Evolutionary conservation across 2,113 vertebrate species (phyloP), one percentile per base, ranked within the genome.

Genomic region (Oreochromis aureus): DNA sequence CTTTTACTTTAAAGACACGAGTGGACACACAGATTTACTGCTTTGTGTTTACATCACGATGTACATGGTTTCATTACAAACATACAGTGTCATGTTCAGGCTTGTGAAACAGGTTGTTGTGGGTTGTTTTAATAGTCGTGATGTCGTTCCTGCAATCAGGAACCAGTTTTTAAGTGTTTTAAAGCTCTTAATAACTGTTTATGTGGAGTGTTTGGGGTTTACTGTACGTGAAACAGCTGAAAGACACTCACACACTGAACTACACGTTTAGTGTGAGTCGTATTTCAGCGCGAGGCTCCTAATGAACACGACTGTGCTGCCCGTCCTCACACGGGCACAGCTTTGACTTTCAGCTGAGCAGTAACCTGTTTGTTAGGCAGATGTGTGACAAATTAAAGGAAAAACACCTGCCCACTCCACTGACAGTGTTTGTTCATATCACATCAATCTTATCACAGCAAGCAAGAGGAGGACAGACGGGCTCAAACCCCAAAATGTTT

Each of bases 141-240:
- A 30, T 34, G 8, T 34, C 5, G 3, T 12, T 66, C 32, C 32
- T 36, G 34, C 34, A 69, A 22, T n/a, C 61, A 22, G 63, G 34
- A 2, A 36, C 12, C 34, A 0, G 16, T 7, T 10, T 2, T 22
- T 22, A 10, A 2, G 2, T 6, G 46, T 48, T 16, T 48, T 48
- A 48, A 44, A 44, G 41, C 41, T n/a, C n/a, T 54, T 6, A 55
- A 55, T 22, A 22, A 22, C 9, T 6, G 19, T 55, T 39, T 66
- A 11, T 2, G 0, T 41, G 10, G 0, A 0, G 34, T 39, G 63
- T 41, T 44, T 53, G 18, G 8, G 6, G 11, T 44, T 13, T 7
- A 4, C 34, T 44, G 7, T 9, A 2, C 2, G 5, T 71, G 63
- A 0, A 24, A 0, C 36, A 41, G 63, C 63, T 22, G 36, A 12